phyloP scores from a whole-genome alignment of 1,140 invertebrate genomes.

The Bombus vancouverensis region DNA sequence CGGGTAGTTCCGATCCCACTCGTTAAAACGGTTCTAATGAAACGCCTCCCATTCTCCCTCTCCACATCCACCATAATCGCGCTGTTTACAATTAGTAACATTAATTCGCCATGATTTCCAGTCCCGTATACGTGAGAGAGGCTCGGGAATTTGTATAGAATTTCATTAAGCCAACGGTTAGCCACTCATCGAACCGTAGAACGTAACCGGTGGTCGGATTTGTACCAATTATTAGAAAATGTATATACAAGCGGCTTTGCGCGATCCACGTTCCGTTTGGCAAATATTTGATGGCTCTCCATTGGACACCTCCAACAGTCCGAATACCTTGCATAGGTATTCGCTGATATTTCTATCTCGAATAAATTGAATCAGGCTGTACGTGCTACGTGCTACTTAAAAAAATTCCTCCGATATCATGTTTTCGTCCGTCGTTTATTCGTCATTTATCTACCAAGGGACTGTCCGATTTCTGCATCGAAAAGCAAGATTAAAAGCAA shows the following conservation, averaged over 20 bases:
- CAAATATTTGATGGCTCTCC: slow-evolving; percentile 69
- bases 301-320: slow-evolving; percentile 64
- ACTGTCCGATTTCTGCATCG: neutral
- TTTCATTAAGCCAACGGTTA: slow-evolving; percentile 72
- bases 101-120: slow-evolving; percentile 68
- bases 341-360: slow-evolving; percentile 52
- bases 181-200: slow-evolving; percentile 68
- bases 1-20: slow-evolving; percentile 59
- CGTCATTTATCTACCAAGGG: neutral
- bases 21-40: slow-evolving; percentile 62
- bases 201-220: slow-evolving; percentile 70
- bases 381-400: neutral
- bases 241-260: slow-evolving; percentile 62
- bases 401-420: neutral
- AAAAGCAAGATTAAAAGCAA: neutral
- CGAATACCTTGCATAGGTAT: slow-evolving; percentile 45
- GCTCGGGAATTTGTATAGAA: slow-evolving; percentile 63
- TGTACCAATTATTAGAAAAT: slow-evolving; percentile 72
- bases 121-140: slow-evolving; percentile 55
- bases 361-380: slow-evolving; percentile 23
- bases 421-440: neutral
- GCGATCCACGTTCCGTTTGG: slow-evolving; percentile 58
- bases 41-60: slow-evolving; percentile 51
- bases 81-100: slow-evolving; percentile 71
- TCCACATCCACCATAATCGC: slow-evolving; percentile 60